Base-by-base conservation (phyloP, 2,797 vertebrate species). In the Myiotriccus ornatus region DNA sequence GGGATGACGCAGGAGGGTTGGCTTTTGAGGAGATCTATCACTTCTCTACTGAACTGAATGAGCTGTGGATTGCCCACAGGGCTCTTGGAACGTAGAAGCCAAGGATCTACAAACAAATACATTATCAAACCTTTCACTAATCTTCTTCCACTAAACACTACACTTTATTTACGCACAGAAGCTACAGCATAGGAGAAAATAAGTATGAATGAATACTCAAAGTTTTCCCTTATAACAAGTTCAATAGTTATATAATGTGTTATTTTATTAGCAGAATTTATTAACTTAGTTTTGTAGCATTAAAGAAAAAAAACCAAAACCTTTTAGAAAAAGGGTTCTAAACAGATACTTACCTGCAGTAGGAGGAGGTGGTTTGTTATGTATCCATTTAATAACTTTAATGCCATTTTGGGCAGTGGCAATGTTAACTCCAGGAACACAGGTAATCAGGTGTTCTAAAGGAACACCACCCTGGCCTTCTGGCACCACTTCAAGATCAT, bases 351-450 rank as follows among this genome's bases (percentile, higher is more conserved):
- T 97, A 99, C 99, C 99, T 80, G 98, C 96, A 89, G 98, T 99
- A 55, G 98, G 98, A 46, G 97, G 98, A 1, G 99, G 99, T 32
- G 99, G 99, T 92, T 99, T 99, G 97, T 99, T 99, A 96, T 99
- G 99, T 97, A 99, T 98, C 99, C 99, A 99, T 92, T 99, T 99
- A 69, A 99, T 98, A 91, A 99, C 98, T 97, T 99, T 99, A 97
- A 99, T 98, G 32, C 99, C 99, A 47, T 99, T 99, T 96, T 99
- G 99, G 46, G 99, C 98, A 6, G 98, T 99, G 90, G 99, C 98
- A 28, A 99, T 98, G 53, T 99, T 99, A 84, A 99, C 98, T 56
- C 99, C 99, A 35, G 99, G 99, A 91, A 99, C 97, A 91, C 99
- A 99, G 52, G 99, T 99, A 91, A 99, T 99, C 30, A 99, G 98